Evolutionary conservation across 23 tunicate species (phyloP).

Genomic region (Ascidia mentula): DNA sequence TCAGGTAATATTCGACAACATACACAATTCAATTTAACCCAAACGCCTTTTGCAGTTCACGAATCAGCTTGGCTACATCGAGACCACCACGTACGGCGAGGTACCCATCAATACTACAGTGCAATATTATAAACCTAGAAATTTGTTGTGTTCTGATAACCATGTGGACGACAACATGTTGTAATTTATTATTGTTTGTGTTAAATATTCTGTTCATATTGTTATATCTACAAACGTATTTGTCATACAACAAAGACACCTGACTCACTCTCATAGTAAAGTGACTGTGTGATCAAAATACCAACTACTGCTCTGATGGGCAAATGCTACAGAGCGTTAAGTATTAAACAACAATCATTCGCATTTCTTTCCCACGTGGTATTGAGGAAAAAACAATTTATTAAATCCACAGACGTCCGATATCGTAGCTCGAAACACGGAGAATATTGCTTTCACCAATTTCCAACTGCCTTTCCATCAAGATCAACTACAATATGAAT

Average conservation of each 20-base stretch:
- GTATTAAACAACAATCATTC: no score
- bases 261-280: no score
- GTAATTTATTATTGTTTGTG: background rate
- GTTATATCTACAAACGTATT: background rate
- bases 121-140: background rate
- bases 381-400: background rate
- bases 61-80: background rate
- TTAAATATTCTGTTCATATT: background rate
- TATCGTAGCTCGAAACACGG: background rate
- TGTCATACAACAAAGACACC: no score
- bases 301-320: no score
- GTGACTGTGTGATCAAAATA: no score
- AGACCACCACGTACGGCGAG: background rate
- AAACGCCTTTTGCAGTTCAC: background rate
- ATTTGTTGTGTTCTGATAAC: no score
- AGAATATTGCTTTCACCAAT: constrained; percentile 31
- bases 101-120: background rate
- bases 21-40: background rate
- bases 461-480: constrained; percentile 36
- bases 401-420: constrained; percentile 5
- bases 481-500: constrained; percentile 31
- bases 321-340: no score
- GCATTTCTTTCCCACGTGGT: background rate
- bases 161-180: no score
- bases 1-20: constrained; percentile 17